Evolutionary conservation across 1,140 invertebrate genomes (phyloP).

Genomic region (Penaeus japonicus): DNA sequence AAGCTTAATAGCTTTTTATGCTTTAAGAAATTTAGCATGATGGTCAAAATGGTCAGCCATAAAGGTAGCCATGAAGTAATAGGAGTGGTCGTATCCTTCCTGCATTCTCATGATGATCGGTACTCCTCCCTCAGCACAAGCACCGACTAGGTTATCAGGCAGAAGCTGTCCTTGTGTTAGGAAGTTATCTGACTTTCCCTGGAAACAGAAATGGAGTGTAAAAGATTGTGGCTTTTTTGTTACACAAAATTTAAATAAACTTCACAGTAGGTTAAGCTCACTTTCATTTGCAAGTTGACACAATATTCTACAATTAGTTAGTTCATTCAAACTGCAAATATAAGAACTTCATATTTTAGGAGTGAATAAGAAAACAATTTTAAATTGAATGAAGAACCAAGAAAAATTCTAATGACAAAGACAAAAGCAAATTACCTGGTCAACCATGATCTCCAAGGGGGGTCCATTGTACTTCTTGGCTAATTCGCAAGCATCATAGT

Average conservation of each 20-base stretch:
- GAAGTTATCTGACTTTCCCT: constrained; percentile 88
- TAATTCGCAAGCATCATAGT: constrained; percentile 89
- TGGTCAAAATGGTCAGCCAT: constrained; percentile 93
- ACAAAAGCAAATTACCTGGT: constrained; percentile 76
- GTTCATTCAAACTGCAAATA: no score
- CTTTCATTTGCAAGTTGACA: no score
- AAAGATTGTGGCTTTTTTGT: no score
- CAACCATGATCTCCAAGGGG: constrained; percentile 83
- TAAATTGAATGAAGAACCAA: neutral
- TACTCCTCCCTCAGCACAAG: constrained; percentile 75
- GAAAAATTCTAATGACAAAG: neutral
- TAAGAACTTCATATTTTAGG: no score
- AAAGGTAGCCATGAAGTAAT: constrained; percentile 93
- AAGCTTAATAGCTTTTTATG: neutral
- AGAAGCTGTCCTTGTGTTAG: constrained; percentile 79
- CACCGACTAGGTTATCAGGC: constrained; percentile 84
- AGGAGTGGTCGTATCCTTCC: constrained; percentile 95
- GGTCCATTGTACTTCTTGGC: constrained; percentile 86
- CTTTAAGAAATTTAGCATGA: constrained; percentile 72
- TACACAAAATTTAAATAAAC: no score
- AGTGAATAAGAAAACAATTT: neutral
- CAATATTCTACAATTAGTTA: no score
- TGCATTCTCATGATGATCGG: constrained; percentile 79
- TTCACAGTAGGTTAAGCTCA: no score
- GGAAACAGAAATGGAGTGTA: constrained; percentile 61